phyloP scores from a whole-genome alignment of 2,888 invertebrate species.

The Taenaris catops region DNA sequence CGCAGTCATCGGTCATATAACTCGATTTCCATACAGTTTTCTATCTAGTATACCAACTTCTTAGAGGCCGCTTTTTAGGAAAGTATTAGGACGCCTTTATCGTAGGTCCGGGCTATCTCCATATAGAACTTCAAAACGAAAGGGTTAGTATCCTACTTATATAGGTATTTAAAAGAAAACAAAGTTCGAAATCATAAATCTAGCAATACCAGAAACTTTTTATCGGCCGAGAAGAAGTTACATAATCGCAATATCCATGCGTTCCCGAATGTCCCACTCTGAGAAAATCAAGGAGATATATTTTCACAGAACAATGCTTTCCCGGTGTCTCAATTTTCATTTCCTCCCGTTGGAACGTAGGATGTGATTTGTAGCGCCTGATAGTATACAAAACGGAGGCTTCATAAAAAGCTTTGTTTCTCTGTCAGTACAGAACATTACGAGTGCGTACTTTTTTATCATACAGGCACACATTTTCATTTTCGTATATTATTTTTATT shows the following conservation, averaged over 20 bases:
- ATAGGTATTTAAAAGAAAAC: too few relatives aligned
- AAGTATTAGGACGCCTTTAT: too few relatives aligned
- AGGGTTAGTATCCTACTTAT: too few relatives aligned
- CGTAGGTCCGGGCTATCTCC: too few relatives aligned
- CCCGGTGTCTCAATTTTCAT: conserved; percentile 78
- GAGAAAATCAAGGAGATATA: conserved; percentile 75
- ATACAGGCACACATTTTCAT: too few relatives aligned
- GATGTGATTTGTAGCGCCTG: conserved; percentile 76
- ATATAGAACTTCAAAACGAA: too few relatives aligned
- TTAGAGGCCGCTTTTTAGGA: too few relatives aligned
- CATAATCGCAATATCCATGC: conserved; percentile 72
- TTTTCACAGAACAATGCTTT: conserved; percentile 73
- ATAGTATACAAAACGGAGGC: conserved; percentile 76
- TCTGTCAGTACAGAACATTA: background rate
- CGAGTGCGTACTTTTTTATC: too few relatives aligned
- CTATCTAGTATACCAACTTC: too few relatives aligned
- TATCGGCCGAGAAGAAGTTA: conserved; percentile 62
- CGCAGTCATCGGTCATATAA: too few relatives aligned
- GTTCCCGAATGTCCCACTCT: conserved; percentile 61
- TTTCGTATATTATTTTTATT: too few relatives aligned
- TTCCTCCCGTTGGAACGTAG: conserved; percentile 69
- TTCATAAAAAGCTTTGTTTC: conserved; percentile 5
- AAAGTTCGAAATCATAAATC: conserved; percentile 5
- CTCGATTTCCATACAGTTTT: too few relatives aligned
- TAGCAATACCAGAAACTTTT: conserved; percentile 56